These are phyloP conservation scores for Trematomus loennbergii DNA, from an alignment of 2,113 vertebrate genomes.

Conservation along the genomic window DNA sequence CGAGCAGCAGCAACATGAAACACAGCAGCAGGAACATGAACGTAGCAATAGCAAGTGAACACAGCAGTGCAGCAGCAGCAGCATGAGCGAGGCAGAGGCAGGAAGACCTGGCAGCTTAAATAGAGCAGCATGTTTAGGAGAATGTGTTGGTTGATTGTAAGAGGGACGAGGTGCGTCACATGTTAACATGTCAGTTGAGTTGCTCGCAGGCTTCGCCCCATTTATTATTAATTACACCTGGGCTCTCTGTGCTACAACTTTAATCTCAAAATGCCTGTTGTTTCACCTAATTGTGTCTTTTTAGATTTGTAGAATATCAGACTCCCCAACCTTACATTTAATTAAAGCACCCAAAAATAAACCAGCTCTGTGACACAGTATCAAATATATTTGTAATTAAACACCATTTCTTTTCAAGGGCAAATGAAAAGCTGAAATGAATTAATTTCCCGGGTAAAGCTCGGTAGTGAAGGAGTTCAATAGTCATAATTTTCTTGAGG, in stretches of 20 bases:
- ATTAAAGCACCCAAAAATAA: not conserved
- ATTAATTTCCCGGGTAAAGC: not conserved
- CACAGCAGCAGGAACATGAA: too few species aligned
- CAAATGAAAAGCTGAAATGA: not conserved
- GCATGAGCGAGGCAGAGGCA: too few species aligned
- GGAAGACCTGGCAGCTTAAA: too few species aligned
- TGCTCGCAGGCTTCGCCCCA: too few species aligned
- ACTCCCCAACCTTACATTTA: not conserved
- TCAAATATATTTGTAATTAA: constrained; percentile 20
- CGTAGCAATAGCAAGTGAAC: too few species aligned
- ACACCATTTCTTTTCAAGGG: constrained; percentile 6
- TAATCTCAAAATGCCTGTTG: not conserved
- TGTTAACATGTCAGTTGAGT: too few species aligned
- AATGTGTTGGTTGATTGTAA: too few species aligned
- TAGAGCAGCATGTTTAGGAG: too few species aligned
- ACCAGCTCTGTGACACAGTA: not conserved
- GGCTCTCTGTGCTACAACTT: not conserved
- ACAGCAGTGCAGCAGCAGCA: too few species aligned
- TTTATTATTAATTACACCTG: not conserved
- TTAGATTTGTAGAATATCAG: not conserved
- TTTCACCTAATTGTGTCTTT: too few species aligned
- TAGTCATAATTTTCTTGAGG: not conserved
- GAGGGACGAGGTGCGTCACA: too few species aligned
- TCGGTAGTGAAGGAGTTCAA: not conserved
- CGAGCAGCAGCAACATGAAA: too few species aligned